These are phyloP conservation scores for Zaprionus taronus DNA, from an alignment of 1,140 invertebrate genomes.

Conservation along the genomic window DNA sequence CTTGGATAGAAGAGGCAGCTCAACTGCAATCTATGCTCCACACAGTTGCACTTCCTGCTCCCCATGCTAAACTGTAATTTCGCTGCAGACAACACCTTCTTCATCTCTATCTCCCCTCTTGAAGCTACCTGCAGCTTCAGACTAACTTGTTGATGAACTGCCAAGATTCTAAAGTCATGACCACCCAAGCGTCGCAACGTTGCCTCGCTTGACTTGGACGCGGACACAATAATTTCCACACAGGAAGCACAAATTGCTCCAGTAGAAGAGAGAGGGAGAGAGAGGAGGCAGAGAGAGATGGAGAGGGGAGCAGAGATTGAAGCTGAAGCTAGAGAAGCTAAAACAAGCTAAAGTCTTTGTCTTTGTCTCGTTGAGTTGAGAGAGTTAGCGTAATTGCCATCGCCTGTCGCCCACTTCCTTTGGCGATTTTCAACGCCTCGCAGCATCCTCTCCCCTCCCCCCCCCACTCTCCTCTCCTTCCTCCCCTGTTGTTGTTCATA, in stretches of 20 bases:
- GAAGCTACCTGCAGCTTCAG: not conserved
- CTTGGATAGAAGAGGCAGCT: too few species aligned
- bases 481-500: not conserved
- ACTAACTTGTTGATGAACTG: slow-evolving; percentile 24
- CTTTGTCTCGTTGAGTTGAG: not conserved
- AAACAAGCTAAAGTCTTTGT: not conserved
- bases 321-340: not conserved
- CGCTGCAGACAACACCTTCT: not conserved
- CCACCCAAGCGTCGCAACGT: slow-evolving; percentile 15
- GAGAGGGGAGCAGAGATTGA: not conserved
- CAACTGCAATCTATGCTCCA: too few species aligned
- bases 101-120: not conserved
- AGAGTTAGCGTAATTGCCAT: slow-evolving; percentile 34
- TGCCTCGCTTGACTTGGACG: not conserved
- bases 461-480: not conserved
- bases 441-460: slow-evolving; percentile 18
- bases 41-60: not conserved
- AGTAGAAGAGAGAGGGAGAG: not conserved
- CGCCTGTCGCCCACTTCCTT: slow-evolving; percentile 28
- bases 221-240: slow-evolving; percentile 15
- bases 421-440: slow-evolving; percentile 29
- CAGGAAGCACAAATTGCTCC: slow-evolving; percentile 31
- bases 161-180: slow-evolving; percentile 5
- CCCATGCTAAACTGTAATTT: not conserved
- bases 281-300: too few species aligned